Evolutionary conservation across 2,113 vertebrate genomes (phyloP), one percentile per base, ranked within the genome.

Genomic region (Thamnaconus septentrionalis): DNA sequence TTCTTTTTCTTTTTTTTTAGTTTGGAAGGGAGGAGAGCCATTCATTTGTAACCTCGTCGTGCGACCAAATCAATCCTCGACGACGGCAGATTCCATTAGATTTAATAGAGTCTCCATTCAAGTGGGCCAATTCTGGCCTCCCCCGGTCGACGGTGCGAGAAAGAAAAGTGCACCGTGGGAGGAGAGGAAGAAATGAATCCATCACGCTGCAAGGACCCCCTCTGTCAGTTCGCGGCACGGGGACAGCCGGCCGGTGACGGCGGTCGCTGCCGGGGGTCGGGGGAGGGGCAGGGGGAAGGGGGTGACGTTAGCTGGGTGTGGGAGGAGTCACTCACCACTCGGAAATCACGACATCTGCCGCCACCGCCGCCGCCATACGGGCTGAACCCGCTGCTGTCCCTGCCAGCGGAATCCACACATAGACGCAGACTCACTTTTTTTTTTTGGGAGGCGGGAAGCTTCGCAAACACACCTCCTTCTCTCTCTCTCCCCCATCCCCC

Each of bases 31-130:
- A 54, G 18, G 12, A 52, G 46, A 12, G 45, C 3, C 40, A 45
- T 57, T 89, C 83, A 85, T 91, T 87, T 84, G 75, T 86, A 87
- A 83, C 60, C 73, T 61, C 4, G 40, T 45, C 31, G 8, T 81
- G 78, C 83, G 65, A 59, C 72, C 2, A 45, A 88, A 85, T 86
- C 84, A 81, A 74, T 90, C 78, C 71, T 74, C 80, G 64, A 49
- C 71, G 75, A 31, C 18, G 85, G 83, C 79, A 69, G 80, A 78
- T 79, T 77, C 72, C 77, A 83, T 89, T 87, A 69, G 83, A 86
- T 87, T 87, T 84, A 73, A 82, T 84, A 77, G 73, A 78, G 86
- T 84, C 80, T 66, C 67, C n/a, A 76, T 86, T 84, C 78, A 82
- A 84, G 63, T 54, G 44, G 79, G 60, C 75, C 53, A 70, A 80